phyloP scores from a whole-genome alignment of 2,888 invertebrate species.

The Notocelia uddmanniana region DNA sequence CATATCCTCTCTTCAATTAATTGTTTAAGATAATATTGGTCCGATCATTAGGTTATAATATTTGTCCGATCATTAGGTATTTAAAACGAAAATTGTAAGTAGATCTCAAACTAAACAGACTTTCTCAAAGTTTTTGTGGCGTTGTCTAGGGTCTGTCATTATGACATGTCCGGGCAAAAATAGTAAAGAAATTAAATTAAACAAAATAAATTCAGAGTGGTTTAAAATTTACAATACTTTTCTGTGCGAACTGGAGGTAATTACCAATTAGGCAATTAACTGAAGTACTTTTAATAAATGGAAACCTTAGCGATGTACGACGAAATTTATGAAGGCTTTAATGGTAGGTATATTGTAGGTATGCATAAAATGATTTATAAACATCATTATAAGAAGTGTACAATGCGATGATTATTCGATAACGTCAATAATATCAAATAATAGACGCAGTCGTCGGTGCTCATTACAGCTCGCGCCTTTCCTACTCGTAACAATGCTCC shows the following conservation, averaged over 20 bases:
- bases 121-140: conserved; percentile 8
- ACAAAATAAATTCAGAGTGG: conserved; percentile 23
- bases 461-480: conserved; percentile 53
- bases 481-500: conserved; percentile 43
- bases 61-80: not conserved
- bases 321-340: conserved; percentile 3
- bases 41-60: not conserved
- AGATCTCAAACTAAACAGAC: not conserved
- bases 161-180: not conserved
- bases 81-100: not conserved
- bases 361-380: conserved; percentile 67
- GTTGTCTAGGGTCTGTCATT: conserved; percentile 7
- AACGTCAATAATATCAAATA: conserved; percentile 64
- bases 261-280: conserved; percentile 13
- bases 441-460: conserved; percentile 54
- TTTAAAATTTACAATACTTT: conserved; percentile 59
- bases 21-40: not conserved
- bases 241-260: conserved; percentile 59
- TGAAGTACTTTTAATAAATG: not conserved
- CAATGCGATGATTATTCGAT: conserved; percentile 65
- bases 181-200: conserved; percentile 13
- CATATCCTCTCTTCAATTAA: conserved; percentile 15
- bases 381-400: conserved; percentile 70
- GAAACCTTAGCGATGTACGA: not conserved
- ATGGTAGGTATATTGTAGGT: conserved; percentile 54